phyloP scores from a whole-genome alignment of 1,140 invertebrate genomes.

The Drosophila mauritiana region DNA sequence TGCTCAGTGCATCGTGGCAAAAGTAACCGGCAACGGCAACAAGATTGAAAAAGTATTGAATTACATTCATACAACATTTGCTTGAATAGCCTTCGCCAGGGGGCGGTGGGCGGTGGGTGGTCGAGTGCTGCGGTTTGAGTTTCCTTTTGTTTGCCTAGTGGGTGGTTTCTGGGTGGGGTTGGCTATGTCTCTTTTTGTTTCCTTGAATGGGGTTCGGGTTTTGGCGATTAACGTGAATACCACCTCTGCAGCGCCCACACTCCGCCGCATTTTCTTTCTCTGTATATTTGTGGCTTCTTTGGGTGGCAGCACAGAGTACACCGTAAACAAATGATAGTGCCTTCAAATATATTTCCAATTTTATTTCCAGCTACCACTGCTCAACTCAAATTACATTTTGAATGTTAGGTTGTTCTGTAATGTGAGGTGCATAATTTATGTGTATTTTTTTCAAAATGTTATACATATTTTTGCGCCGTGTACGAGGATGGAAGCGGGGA shows the following conservation, averaged over 20 bases:
- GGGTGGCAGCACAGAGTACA: constrained; percentile 31
- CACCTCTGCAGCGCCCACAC: constrained; percentile 9
- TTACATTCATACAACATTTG: constrained; percentile 82
- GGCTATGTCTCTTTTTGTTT: constrained; percentile 17
- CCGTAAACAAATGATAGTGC: background rate
- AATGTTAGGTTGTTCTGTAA: too few relatives aligned
- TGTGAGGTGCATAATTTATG: too few relatives aligned
- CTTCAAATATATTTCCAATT: background rate
- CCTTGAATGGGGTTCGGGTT: constrained; percentile 28
- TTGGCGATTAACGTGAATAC: constrained; percentile 39
- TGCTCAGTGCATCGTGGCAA: constrained; percentile 6
- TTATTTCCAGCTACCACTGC: background rate
- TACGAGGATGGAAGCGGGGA: background rate
- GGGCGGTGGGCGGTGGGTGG: constrained; percentile 15
- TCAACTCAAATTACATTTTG: too few relatives aligned
- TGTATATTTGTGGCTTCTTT: constrained; percentile 75
- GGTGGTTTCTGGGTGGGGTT: constrained; percentile 21
- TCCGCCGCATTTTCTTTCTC: constrained; percentile 5
- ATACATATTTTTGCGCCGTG: background rate
- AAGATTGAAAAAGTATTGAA: constrained; percentile 80
- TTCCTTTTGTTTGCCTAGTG: constrained; percentile 65
- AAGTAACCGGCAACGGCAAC: constrained; percentile 48
- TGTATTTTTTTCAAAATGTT: too few relatives aligned
- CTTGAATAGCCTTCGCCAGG: constrained; percentile 69
- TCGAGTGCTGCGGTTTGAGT: constrained; percentile 70